Base-by-base conservation (phyloP, 2,888 invertebrate species). In the Campoletis raptor region DNA sequence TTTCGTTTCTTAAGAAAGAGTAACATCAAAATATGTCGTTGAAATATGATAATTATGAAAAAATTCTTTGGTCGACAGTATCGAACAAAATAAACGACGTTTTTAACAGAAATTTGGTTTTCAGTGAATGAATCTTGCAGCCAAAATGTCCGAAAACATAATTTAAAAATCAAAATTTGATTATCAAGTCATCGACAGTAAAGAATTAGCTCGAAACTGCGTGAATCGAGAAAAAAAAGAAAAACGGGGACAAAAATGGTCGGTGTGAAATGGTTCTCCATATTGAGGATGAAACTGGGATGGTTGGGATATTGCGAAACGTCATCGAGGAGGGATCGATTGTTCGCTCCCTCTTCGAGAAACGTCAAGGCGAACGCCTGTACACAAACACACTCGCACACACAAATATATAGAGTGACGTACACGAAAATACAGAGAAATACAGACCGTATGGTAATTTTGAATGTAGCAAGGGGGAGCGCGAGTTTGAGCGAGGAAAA, bases 401-500 rank as follows among this genome's bases (percentile, higher is more conserved):
- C 66, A 52, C 48, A 30, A 0, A 67, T n/a, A 24, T 42, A 78
- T 21, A 40, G 18, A 66, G 8, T 0, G 18, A 66, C 8, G 37
- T 30, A 67, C 2, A 66, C n/a, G 30, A 36, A 66, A 36, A 66
- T 40, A 67, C 9, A 67, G 18, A 40, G 18, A 77, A 85, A 88
- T 88, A 48, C 48, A n/a, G 37, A 83, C 85, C 88, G 90, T 87
- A 88, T 89, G 90, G 89, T 89, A 90, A 89, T 90, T 37, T 88
- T 82, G 88, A 85, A 83, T 88, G 88, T 89, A 86, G 88, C 87
- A 78, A 88, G 66, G 69, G 54, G 36, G 78, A 69, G 81, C 70
- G 64, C 24, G 64, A 61, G 77, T 57, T 83, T 12, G 54, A 74
- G 82, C 84, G 78, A 81, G 83, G 67, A 80, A 78, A 72, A 74